These are phyloP conservation scores for Ptychochromis oligacanthus DNA, from an alignment of 2,113 vertebrate species.

Conservation along the genomic window DNA sequence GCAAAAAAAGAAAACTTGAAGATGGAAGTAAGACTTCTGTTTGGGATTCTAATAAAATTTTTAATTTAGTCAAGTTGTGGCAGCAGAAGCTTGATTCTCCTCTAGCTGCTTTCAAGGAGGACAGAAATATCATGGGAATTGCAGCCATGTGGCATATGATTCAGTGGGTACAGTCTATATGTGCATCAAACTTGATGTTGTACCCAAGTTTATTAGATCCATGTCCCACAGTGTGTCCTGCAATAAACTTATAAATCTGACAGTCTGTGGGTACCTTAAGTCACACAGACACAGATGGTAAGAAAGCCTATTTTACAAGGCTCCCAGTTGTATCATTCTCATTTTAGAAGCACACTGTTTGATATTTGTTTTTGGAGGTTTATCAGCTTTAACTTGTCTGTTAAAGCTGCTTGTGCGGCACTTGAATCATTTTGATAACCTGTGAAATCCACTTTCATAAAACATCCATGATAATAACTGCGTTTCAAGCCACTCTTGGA, in stretches of 20 bases:
- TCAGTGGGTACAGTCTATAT: not conserved
- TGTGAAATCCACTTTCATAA: not conserved
- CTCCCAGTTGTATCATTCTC: not conserved
- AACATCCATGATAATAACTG: not conserved
- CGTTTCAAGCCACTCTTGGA: not conserved
- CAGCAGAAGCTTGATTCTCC: not conserved
- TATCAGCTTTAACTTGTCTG: not conserved
- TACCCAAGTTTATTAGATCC: not conserved
- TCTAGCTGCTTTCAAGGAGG: not conserved
- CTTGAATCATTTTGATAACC: slow-evolving; percentile 32
- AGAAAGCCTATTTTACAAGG: not conserved
- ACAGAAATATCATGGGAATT: not conserved
- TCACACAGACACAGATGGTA: not conserved
- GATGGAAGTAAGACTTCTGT: not conserved
- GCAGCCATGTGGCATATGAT: not conserved
- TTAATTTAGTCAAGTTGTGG: not conserved
- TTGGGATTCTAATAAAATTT: not conserved
- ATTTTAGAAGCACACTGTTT: not conserved
- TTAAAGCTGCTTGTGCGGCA: not conserved
- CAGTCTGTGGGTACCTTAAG: too few relatives aligned
- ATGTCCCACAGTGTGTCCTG: not conserved
- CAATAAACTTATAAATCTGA: not conserved
- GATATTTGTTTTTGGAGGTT: not conserved
- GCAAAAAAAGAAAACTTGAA: not conserved
- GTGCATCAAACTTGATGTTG: not conserved